Percentiles rank a stretch among this genome's conserved stretches.
These are phyloP conservation scores for Theocolax elegans DNA, from an alignment of 1,140 invertebrate genomes.

Conservation along the genomic window DNA sequence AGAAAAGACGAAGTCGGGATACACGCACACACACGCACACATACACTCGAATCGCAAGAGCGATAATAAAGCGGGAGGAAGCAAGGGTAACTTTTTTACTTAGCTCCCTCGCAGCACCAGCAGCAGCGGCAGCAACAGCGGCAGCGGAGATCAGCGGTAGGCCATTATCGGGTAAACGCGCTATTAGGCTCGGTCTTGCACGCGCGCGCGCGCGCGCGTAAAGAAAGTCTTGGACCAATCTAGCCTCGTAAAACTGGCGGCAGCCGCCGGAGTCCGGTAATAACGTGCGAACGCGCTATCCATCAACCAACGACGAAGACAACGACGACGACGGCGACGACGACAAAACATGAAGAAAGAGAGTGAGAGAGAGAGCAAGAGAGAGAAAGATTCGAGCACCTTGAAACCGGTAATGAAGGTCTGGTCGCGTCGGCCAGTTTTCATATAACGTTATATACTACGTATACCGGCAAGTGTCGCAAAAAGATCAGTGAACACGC, in stretches of 20 bases:
- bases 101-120: not conserved
- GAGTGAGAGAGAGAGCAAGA: no score
- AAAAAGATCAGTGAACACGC: no score
- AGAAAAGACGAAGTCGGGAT: no score
- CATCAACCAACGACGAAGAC: not conserved
- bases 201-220: not conserved
- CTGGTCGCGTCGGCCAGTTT: not conserved
- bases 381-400: no score
- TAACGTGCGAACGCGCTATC: constrained; percentile 36
- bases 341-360: constrained; percentile 2
- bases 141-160: no score
- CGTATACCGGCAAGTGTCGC: no score
- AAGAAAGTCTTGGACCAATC: no score
- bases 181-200: constrained; percentile 14
- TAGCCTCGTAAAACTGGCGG: constrained; percentile 23
- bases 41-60: no score
- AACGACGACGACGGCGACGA: not conserved
- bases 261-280: constrained; percentile 9
- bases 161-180: constrained; percentile 22
- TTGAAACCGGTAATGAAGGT: constrained; percentile 33
- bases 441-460: no score
- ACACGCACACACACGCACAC: no score
- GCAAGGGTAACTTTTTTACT: not conserved
- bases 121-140: no score
- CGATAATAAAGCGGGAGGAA: constrained; percentile 4